Base-by-base conservation (phyloP, 1,140 invertebrate species). In the Meloidogyne chitwoodi region DNA sequence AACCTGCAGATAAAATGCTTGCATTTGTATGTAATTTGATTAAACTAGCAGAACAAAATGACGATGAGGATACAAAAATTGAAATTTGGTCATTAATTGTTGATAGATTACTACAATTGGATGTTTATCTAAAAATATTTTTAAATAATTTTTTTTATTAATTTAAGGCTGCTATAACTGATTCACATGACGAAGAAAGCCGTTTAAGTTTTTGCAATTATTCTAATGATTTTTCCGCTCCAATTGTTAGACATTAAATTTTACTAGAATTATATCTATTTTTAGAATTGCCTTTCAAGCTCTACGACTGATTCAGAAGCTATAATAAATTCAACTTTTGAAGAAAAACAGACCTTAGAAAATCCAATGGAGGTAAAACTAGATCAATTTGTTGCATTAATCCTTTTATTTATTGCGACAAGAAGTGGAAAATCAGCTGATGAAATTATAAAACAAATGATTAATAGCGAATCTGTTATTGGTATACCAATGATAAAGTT, bases 61-160 rank as follows among this genome's bases (percentile, higher is more conserved):
- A 67, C 10, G 73, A 77, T 27, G 63, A 65, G 34, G 31, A 29
- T 27, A 34, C 73, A 16, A 26, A 44, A 44, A 41, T 34, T 38
- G 62, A 77, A 34, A 65, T 77, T 44, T 77, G 76, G 76, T 67
- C 76, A 14, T 31, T 77, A 19, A 77, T 77, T 75, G 22, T 77
- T 61, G 76, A 77, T 29, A 66, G 64, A 68, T 63, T 77, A n/a
- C n/a, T 77, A 16, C 63, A 77, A 26, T 61, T 77, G 22, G 76
- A 77, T 66, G 76, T 77, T 24, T 12, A 19, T 5, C 41, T 12
- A 1, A 38, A 16, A 8, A 1, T 41, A 68, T 41, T n/a, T 48
- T 76, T 68, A 19, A 63, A 63, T 24, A n/a, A 24, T 22, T 22
- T 61, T 27, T 29, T 22, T 61, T 61, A 29, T 41, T 27, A n/a